Percentiles rank a stretch among this genome's conserved stretches.
Evolutionary conservation across 2,113 vertebrate species (phyloP).

Genomic region (Irena cyanogastra): DNA sequence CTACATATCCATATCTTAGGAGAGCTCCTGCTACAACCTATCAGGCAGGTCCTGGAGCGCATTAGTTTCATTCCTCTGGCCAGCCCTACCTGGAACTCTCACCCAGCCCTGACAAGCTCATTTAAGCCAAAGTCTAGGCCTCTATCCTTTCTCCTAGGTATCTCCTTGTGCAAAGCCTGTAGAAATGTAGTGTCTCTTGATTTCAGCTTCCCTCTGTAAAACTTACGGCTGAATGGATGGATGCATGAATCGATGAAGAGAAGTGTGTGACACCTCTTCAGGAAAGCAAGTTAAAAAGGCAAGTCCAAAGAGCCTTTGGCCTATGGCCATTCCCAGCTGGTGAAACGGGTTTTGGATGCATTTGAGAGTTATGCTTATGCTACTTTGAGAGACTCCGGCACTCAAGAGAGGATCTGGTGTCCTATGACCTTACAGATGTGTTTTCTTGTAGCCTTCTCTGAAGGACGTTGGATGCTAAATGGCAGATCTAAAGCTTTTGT

Average conservation of each 20-base stretch:
- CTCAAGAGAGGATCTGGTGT: neutral
- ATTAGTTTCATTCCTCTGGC: neutral
- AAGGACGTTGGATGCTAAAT: neutral
- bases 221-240: neutral
- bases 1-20: neutral
- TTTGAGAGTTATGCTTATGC: neutral
- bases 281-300: neutral
- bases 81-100: neutral
- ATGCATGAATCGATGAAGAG: neutral
- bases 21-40: neutral
- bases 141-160: neutral
- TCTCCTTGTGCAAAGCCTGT: neutral
- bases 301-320: neutral
- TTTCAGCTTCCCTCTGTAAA: neutral
- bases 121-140: neutral
- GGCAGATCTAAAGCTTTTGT: neutral
- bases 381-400: neutral
- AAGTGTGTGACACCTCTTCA: neutral
- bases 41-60: neutral
- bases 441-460: neutral
- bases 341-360: neutral
- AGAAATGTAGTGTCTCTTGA: neutral
- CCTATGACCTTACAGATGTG: neutral
- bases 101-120: neutral
- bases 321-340: neutral